Evolutionary conservation across 2,113 vertebrate genomes (phyloP).

Genomic region (Dermatemys mawii): DNA sequence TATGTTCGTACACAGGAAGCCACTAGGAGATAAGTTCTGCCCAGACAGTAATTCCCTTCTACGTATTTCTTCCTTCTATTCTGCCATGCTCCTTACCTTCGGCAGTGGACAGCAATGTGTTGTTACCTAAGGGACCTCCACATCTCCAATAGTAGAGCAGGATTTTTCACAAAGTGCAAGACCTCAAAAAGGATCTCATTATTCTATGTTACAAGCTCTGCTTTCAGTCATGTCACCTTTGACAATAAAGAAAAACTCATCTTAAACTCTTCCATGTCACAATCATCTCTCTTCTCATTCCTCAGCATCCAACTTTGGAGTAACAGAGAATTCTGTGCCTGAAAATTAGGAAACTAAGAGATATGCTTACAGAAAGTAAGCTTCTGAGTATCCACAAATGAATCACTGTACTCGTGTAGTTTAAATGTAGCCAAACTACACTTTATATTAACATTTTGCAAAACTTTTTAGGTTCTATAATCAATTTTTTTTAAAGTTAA

Average conservation of each 20-base stretch:
- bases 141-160: background rate
- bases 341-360: background rate
- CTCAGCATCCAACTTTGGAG: background rate
- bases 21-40: background rate
- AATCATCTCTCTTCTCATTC: background rate
- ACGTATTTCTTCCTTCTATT: background rate
- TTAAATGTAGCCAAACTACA: background rate
- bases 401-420: background rate
- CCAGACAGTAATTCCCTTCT: background rate
- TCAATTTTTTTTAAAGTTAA: background rate
- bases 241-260: background rate
- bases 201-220: background rate
- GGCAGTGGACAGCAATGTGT: background rate
- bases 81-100: background rate
- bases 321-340: background rate
- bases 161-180: background rate
- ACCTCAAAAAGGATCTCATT: background rate
- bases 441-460: background rate
- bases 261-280: background rate
- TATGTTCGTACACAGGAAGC: background rate
- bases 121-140: background rate
- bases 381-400: background rate
- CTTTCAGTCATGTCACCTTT: background rate
- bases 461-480: background rate
- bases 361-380: background rate